phyloP scores from a whole-genome alignment of 92 coral and sea anemone species.

The Zoanthus sansibaricus region DNA sequence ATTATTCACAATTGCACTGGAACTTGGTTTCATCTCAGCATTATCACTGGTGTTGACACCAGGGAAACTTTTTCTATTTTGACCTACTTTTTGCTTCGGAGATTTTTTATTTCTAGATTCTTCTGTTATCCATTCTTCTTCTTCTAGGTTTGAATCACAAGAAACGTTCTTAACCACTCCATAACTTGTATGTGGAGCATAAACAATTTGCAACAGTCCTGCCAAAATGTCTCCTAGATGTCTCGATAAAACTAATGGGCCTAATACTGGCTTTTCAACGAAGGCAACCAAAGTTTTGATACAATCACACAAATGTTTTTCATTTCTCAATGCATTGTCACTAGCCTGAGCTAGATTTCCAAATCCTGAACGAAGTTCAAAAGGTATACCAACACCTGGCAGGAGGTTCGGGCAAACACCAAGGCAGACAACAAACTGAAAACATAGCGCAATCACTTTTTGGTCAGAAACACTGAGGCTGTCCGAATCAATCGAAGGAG shows the following conservation, averaged over 20 bases:
- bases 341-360: conserved; percentile 53
- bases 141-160: too few relatives aligned
- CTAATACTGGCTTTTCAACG: conserved; percentile 72
- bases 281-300: conserved; percentile 68
- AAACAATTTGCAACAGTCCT: conserved; percentile 79
- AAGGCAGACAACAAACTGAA: conserved; percentile 82
- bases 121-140: neutral
- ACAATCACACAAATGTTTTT: conserved; percentile 72
- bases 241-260: conserved; percentile 82
- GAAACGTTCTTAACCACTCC: neutral
- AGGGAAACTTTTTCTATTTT: neutral
- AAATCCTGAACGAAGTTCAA: conserved; percentile 88
- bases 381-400: conserved; percentile 87
- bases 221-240: conserved; percentile 88
- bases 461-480: conserved; percentile 84
- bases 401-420: conserved; percentile 90
- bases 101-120: neutral
- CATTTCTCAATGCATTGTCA: conserved; percentile 54
- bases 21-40: neutral
- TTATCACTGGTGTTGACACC: neutral
- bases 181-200: conserved; percentile 64
- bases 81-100: neutral
- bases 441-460: conserved; percentile 70
- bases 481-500: conserved; percentile 67
- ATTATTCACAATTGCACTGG: neutral